Percentiles rank a stretch among this genome's conserved stretches.
These are phyloP conservation scores for Sarcophaga carnaria DNA, from an alignment of 2,888 invertebrate species.

Conservation along the genomic window DNA sequence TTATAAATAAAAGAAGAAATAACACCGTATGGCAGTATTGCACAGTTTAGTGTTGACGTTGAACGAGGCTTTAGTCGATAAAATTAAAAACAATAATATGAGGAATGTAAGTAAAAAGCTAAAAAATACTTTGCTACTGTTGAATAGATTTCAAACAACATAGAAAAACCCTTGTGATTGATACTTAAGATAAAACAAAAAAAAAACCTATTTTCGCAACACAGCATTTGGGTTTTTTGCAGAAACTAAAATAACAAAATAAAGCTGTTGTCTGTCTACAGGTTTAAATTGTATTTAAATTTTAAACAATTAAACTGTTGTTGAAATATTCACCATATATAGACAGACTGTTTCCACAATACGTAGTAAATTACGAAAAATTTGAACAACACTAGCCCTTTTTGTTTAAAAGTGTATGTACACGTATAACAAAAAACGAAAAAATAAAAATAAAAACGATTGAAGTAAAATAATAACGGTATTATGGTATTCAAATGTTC, in stretches of 20 bases:
- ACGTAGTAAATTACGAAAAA: background rate
- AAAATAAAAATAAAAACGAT: background rate
- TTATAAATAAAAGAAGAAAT: too few relatives aligned
- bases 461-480: slow-evolving; percentile 5
- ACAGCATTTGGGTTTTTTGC: too few relatives aligned
- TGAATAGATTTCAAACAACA: too few relatives aligned
- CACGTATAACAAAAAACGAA: background rate
- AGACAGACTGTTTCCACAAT: background rate
- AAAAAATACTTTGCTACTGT: too few relatives aligned
- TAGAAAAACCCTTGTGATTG: too few relatives aligned
- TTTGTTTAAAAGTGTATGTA: background rate
- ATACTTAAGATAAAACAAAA: too few relatives aligned
- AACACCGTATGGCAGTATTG: too few relatives aligned
- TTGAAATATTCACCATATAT: background rate
- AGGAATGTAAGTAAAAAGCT: too few relatives aligned
- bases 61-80: too few relatives aligned
- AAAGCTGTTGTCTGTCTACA: background rate
- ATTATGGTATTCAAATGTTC: slow-evolving; percentile 6
- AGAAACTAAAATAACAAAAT: background rate
- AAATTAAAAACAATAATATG: too few relatives aligned
- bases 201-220: too few relatives aligned
- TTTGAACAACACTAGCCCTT: background rate
- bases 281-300: background rate
- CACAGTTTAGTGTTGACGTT: too few relatives aligned
- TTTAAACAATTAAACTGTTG: background rate